A percentile compares a stretch with the other conserved stretches of the same genome.
phyloP scores from a whole-genome alignment of 2,113 vertebrate genomes.

The Nipponia nippon region DNA sequence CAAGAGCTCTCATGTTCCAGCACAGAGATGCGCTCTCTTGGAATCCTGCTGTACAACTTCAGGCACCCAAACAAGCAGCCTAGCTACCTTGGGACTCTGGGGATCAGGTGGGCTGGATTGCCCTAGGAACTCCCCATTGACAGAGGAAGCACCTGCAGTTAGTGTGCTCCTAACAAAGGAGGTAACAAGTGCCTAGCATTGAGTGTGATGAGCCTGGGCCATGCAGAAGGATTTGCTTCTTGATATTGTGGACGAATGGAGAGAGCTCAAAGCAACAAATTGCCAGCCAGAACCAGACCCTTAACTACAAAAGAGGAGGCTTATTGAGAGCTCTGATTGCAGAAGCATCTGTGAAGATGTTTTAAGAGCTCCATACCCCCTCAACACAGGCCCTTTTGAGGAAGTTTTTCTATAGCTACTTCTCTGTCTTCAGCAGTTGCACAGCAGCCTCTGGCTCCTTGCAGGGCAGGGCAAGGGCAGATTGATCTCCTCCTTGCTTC shows the following conservation, averaged over 20 bases:
- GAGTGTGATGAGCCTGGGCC: neutral
- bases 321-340: constrained; percentile 50
- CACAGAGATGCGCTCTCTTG: neutral
- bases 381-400: neutral
- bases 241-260: neutral
- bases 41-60: neutral
- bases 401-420: neutral
- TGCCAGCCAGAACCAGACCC: constrained; percentile 34
- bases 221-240: neutral
- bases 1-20: neutral
- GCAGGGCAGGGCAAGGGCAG: neutral
- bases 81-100: neutral
- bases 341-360: constrained; percentile 45
- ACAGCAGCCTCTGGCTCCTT: neutral
- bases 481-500: neutral
- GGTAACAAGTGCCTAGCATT: neutral
- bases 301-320: constrained; percentile 14
- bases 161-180: neutral
- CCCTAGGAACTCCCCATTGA: neutral
- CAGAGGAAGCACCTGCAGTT: neutral
- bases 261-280: constrained; percentile 5
- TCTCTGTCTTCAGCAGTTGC: neutral
- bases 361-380: neutral
- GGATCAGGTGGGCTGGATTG: neutral
- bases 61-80: neutral